Evolutionary conservation across 2,888 invertebrate genomes (phyloP).

Genomic region (Amblyteles armatorius): DNA sequence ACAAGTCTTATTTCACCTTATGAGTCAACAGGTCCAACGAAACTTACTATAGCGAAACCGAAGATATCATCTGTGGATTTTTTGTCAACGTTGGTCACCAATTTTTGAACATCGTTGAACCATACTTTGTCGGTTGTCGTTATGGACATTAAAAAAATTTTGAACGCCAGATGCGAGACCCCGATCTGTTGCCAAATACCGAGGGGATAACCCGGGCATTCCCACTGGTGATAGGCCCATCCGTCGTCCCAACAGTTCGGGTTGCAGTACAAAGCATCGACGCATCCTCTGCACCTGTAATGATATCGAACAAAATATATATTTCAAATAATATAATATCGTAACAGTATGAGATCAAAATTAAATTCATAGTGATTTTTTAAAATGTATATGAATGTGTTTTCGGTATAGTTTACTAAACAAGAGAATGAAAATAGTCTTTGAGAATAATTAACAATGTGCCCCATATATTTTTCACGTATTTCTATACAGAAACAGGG

Average conservation of each 20-base stretch:
- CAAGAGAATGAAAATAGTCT: no score
- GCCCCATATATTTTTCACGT: no score
- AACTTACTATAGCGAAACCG: slow-evolving; percentile 89
- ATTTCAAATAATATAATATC: no score
- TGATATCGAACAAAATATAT: slow-evolving; percentile 35
- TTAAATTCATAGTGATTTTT: no score
- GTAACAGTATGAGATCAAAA: no score
- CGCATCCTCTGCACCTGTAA: slow-evolving; percentile 89
- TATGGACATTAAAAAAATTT: slow-evolving; percentile 87
- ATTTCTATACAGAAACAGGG: no score
- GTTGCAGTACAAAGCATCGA: slow-evolving; percentile 89
- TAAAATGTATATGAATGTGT: no score
- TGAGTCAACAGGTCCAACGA: slow-evolving; percentile 29
- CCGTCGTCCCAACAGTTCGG: slow-evolving; percentile 87
- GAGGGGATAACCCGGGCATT: slow-evolving; percentile 89
- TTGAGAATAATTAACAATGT: no score
- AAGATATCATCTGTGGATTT: slow-evolving; percentile 88
- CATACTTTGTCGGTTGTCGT: slow-evolving; percentile 81
- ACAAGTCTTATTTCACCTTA: background rate
- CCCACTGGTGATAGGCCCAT: slow-evolving; percentile 89
- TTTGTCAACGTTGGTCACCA: slow-evolving; percentile 91
- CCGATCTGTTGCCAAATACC: slow-evolving; percentile 90
- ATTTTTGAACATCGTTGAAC: slow-evolving; percentile 89
- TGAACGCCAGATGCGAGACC: slow-evolving; percentile 92
- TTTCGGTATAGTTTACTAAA: no score